phyloP scores from a whole-genome alignment of 2,888 invertebrate genomes.

The Drosophila kambysellisi region DNA sequence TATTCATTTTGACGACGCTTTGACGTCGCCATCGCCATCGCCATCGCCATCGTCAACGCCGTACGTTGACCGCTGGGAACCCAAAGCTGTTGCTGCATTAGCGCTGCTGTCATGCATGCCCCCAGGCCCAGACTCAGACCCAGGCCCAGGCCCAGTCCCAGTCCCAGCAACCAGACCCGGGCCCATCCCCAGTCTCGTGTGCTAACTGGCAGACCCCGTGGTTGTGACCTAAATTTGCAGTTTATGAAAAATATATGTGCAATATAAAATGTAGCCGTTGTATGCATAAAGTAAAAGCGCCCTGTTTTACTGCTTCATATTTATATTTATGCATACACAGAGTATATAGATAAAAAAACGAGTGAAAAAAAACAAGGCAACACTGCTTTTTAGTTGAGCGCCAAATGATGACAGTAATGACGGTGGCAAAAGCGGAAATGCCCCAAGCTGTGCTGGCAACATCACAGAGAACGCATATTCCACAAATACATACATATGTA shows the following conservation, averaged over 20 bases:
- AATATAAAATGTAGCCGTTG: conserved; percentile 63
- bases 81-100: conserved; percentile 63
- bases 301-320: conserved; percentile 40
- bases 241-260: conserved; percentile 77
- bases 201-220: conserved; percentile 62
- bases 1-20: conserved; percentile 78
- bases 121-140: conserved; percentile 9
- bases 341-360: conserved; percentile 7
- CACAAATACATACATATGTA: conserved; percentile 19
- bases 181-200: not conserved
- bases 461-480: conserved; percentile 43
- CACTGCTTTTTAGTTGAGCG: conserved; percentile 41
- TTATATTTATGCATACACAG: conserved; percentile 47
- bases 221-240: conserved; percentile 75
- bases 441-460: conserved; percentile 43
- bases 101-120: conserved; percentile 56
- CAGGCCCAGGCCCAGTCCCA: not conserved
- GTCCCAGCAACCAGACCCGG: too few relatives aligned
- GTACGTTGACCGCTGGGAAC: conserved; percentile 75
- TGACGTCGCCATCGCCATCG: conserved; percentile 51
- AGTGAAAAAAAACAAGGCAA: conserved; percentile 9
- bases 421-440: conserved; percentile 57
- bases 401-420: conserved; percentile 66
- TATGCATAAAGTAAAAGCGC: conserved; percentile 65
- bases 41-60: conserved; percentile 36